phyloP scores from a whole-genome alignment of 1,140 invertebrate genomes.

The Aricia agestis region DNA sequence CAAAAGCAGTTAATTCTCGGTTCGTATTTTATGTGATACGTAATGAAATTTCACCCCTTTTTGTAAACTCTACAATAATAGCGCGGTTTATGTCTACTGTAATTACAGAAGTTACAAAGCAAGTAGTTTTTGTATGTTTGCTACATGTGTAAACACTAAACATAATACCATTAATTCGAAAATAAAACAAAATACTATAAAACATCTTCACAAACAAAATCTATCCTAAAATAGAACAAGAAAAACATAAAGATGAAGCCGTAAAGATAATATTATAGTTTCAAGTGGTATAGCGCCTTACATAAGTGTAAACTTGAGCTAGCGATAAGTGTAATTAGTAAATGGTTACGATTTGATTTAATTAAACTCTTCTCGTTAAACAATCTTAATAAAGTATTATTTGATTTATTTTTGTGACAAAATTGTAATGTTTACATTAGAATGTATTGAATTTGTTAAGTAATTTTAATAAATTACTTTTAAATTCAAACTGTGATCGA shows the following conservation, averaged over 20 bases:
- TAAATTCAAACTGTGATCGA: no score
- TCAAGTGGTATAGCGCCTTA: neutral
- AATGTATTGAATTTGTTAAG: no score
- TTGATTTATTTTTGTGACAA: constrained; percentile 1
- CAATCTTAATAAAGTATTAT: neutral
- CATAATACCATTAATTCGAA: no score
- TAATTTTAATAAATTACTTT: no score
- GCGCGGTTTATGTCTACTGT: neutral
- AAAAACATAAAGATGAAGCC: neutral
- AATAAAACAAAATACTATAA: no score
- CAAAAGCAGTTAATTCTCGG: neutral
- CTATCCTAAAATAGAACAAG: no score
- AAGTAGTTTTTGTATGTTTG: neutral
- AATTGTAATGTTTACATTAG: neutral
- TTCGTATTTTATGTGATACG: neutral
- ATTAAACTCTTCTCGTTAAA: neutral
- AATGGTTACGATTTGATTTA: constrained; percentile 8
- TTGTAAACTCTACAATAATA: neutral
- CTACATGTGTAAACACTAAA: no score
- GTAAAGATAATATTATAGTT: neutral
- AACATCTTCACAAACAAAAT: no score
- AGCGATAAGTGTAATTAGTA: constrained; percentile 14
- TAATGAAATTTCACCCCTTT: neutral
- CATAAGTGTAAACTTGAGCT: neutral
- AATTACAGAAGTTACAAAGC: neutral